Conservation (phyloP, 2,888 invertebrate genomes). For the Sphaeridia pumilis region DNA sequence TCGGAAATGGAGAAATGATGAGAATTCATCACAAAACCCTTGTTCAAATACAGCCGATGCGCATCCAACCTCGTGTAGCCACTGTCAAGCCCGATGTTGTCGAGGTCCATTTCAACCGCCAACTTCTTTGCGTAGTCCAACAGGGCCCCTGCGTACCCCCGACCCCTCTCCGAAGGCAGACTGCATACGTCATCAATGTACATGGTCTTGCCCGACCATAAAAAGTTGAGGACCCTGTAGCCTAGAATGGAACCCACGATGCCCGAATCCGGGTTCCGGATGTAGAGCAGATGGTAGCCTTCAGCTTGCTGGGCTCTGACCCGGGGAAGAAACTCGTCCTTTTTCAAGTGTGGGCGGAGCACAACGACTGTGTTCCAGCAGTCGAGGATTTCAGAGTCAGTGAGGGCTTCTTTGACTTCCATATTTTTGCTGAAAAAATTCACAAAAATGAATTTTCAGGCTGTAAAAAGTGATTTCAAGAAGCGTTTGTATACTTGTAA, state of each 20-base stretch:
- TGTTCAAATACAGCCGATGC: slow-evolving; percentile 29
- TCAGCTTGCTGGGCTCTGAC: slow-evolving; percentile 13
- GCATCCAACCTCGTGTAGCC: slow-evolving; percentile 22
- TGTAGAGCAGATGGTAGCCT: slow-evolving; percentile 23
- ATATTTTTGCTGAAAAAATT: slow-evolving; percentile 1
- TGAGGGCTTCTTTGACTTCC: slow-evolving; percentile 20
- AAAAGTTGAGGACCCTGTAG: slow-evolving; percentile 17
- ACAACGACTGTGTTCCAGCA: slow-evolving; percentile 16
- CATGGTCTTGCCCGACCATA: slow-evolving; percentile 23
- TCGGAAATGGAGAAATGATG: slow-evolving; percentile 22
- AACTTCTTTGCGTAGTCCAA: slow-evolving; percentile 19
- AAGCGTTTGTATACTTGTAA: too few species aligned
- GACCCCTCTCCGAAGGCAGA: slow-evolving; percentile 8
- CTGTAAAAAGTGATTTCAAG: too few species aligned
- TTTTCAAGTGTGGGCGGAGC: slow-evolving; percentile 21
- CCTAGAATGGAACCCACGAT: slow-evolving; percentile 17
- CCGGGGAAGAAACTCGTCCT: slow-evolving; percentile 12
- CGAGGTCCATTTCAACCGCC: slow-evolving; percentile 20
- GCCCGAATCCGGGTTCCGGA: slow-evolving; percentile 11
- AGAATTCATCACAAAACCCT: slow-evolving; percentile 17
- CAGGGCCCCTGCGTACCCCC: slow-evolving; percentile 23
- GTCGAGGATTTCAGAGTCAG: slow-evolving; percentile 19
- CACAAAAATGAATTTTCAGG: too few species aligned
- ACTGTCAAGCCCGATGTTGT: slow-evolving; percentile 20
- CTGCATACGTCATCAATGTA: slow-evolving; percentile 27